A percentile compares a stretch with the other conserved stretches of the same genome.
phyloP scores from a whole-genome alignment of 1,140 invertebrate genomes.

The Mesaphorura yosii region DNA sequence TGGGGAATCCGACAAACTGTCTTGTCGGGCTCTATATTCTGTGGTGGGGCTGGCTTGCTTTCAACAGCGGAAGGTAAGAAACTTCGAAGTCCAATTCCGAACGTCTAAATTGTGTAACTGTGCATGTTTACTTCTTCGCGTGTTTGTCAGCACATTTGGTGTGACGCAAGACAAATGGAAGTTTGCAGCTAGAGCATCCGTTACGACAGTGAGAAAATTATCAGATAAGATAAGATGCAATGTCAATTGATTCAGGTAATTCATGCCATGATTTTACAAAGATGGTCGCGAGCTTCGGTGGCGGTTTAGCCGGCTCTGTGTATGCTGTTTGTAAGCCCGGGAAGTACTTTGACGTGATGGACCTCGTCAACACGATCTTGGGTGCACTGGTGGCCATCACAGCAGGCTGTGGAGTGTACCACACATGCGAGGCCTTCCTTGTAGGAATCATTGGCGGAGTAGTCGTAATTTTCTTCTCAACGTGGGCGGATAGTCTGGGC shows the following conservation, averaged over 20 bases:
- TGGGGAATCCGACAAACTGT: slow-evolving; percentile 80
- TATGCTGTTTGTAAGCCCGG: slow-evolving; percentile 51
- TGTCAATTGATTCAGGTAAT: too few species aligned
- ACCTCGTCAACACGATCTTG: slow-evolving; percentile 78
- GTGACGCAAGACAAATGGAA: slow-evolving; percentile 64
- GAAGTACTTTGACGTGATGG: slow-evolving; percentile 49
- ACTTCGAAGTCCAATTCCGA: too few species aligned
- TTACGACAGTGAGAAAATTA: too few species aligned
- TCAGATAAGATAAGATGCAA: too few species aligned
- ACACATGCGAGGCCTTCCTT: slow-evolving; percentile 70
- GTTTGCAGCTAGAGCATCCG: slow-evolving; percentile 74
- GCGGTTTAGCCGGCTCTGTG: slow-evolving; percentile 61
- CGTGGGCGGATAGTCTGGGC: slow-evolving; percentile 58
- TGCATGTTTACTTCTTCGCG: too few species aligned
- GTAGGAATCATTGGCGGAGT: slow-evolving; percentile 67
- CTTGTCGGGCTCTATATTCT: slow-evolving; percentile 83
- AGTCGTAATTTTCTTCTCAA: slow-evolving; percentile 55
- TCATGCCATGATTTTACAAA: too few species aligned
- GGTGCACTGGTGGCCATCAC: slow-evolving; percentile 61
- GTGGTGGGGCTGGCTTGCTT: slow-evolving; percentile 92
- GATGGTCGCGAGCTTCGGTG: slow-evolving; percentile 79
- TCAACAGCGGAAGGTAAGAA: slow-evolving; percentile 62
- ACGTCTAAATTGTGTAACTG: too few species aligned
- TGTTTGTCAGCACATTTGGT: slow-evolving; percentile 40
- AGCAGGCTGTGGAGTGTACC: slow-evolving; percentile 79